Base-by-base conservation (phyloP, 2,113 vertebrate species). In the Salvelinus alpinus region DNA sequence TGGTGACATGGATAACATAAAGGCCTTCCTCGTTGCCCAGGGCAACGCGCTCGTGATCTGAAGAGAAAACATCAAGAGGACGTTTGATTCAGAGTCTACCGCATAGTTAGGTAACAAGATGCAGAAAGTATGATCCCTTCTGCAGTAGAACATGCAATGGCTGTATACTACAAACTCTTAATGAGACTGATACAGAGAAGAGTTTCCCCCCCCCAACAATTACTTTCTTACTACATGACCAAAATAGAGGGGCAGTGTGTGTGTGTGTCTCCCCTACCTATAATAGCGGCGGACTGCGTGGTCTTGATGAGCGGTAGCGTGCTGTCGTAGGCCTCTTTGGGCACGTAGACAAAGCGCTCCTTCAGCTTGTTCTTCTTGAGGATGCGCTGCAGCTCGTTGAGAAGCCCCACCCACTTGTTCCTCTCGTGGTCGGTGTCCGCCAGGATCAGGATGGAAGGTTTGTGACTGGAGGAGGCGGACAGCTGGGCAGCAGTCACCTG, bases 291-390 rank as follows among this genome's bases (percentile, higher is more conserved):
- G 62, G 97, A 95, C 91, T 99, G 98, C 0, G 97, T 97, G 18
- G 95, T 97, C 93, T 99, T 99, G 90, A 99, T 99, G 91, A 99
- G 96, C 9, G 97, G 98, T 73, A 99, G 94, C 14, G 96, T 96
- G 91, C 96, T 96, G 92, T 99, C 98, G 65, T 99, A 99, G 16
- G 98, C 98, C 90, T 99, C 98, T 92, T 99, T 99, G 86, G 97
- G 97, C 70, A 95, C 91, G 78, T 97, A 99, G 76, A 99, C 97
- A 0, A 96, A 97, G 24, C 97, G 95, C 83, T 99, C 98, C 92
- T 98, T 96, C 64, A 99, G 95, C 79, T 99, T 99, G 92, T 96
- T 98, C 90, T 97, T 99, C 94, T 95, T 98, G 85, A 99, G 88
- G 87, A 99, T 96, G 87, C 96, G 96, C 72, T 99, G 97, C 71